Evolutionary conservation across 2,888 invertebrate species (phyloP).

Genomic region (Melieria picta): DNA sequence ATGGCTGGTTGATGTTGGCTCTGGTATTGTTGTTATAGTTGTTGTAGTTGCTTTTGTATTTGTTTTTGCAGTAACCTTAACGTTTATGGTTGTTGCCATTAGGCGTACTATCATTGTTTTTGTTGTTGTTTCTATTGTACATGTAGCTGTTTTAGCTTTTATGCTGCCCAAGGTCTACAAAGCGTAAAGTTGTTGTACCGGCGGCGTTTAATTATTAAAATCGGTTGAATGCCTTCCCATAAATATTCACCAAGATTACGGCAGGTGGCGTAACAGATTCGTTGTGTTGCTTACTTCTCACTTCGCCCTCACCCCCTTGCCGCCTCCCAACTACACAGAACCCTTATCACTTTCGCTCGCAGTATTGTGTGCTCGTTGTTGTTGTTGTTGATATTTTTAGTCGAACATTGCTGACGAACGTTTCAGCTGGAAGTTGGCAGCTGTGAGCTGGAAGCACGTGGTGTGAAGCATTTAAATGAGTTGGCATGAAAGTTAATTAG

Average conservation of each 20-base stretch:
- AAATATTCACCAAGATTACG: neutral
- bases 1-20: too few relatives aligned
- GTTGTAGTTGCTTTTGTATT: neutral
- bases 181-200: neutral
- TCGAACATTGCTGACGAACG: neutral
- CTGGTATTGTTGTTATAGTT: neutral
- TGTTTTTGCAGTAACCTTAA: neutral
- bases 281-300: neutral
- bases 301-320: neutral
- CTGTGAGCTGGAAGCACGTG: neutral
- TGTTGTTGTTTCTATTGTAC: neutral
- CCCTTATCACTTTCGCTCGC: neutral
- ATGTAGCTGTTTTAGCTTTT: neutral
- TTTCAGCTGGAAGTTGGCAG: neutral
- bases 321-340: neutral
- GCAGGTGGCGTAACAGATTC: neutral
- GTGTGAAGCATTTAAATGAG: neutral
- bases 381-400: neutral
- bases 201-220: neutral
- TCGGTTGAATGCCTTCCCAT: neutral
- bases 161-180: neutral
- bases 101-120: neutral
- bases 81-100: too few relatives aligned
- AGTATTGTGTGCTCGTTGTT: neutral
- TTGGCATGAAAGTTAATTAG: slow-evolving; percentile 1